These are phyloP conservation scores for Drepana falcataria DNA, from an alignment of 2,888 invertebrate species.

Conservation along the genomic window DNA sequence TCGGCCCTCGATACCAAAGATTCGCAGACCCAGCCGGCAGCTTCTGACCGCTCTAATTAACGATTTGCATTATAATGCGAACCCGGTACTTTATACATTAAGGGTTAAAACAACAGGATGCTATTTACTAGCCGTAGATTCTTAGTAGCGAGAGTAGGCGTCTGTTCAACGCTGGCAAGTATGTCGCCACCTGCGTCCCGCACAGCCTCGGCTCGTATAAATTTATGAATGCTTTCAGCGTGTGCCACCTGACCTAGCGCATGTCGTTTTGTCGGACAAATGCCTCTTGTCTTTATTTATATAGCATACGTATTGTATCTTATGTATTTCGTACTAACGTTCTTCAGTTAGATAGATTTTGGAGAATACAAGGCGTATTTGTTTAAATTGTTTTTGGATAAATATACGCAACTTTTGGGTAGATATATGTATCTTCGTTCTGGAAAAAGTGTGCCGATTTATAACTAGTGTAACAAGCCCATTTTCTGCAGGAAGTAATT, in stretches of 20 bases:
- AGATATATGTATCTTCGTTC: too few relatives aligned
- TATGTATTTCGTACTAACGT: not conserved
- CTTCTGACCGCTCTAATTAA: too few relatives aligned
- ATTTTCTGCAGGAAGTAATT: too few relatives aligned
- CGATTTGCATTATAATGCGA: not conserved
- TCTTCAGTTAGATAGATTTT: too few relatives aligned
- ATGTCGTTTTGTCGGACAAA: conserved; percentile 66
- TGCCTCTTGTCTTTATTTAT: conserved; percentile 59
- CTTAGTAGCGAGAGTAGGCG: conserved; percentile 35
- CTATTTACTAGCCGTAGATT: conserved; percentile 26
- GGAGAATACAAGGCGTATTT: too few relatives aligned
- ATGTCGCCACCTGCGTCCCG: conserved; percentile 63
- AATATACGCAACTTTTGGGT: too few relatives aligned
- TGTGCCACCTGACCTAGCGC: conserved; percentile 73
- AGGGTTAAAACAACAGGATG: not conserved
- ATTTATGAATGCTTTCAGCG: conserved; percentile 74
- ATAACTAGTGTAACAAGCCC: too few relatives aligned
- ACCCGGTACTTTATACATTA: not conserved
- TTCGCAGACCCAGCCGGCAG: too few relatives aligned
- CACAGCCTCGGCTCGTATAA: conserved; percentile 56
- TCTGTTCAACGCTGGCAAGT: conserved; percentile 34
- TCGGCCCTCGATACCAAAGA: too few relatives aligned
- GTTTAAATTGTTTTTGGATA: too few relatives aligned
- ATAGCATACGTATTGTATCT: conserved; percentile 16
- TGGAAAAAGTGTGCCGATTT: too few relatives aligned